Evolutionary conservation across 2,797 vertebrate genomes (phyloP), one percentile per base, ranked within the genome.

Genomic region (Ctenopoma kingsleyae): DNA sequence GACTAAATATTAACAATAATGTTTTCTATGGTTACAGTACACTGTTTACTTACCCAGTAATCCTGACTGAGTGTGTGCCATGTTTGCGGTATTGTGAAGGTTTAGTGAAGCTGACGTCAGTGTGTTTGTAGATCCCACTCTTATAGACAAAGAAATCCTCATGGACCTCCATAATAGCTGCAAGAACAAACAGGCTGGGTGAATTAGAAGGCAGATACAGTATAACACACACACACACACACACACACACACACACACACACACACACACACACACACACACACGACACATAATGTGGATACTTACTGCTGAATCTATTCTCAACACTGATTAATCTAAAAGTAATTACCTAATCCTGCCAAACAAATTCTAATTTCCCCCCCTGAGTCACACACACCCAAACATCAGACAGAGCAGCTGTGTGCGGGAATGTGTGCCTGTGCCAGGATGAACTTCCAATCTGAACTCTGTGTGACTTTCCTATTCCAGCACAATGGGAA

Each of bases 101-200:
- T 76, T 95, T 97, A 81, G 92, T 90, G 22, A 90, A 87, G 40
- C 93, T 97, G 89, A 96, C 94, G 0, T 96, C 94, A 0, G 95
- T 96, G 92, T 98, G 97, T 56, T 94, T 95, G 66, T 99, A 99
- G 91, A 99, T 94, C 67, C 98, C 98, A 1, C 89, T 93, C 87
- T 94, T 93, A 85, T 99, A 99, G 85, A 96, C 89, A 89, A 99
- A 99, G 93, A 99, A 99, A 87, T 99, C 98, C 85, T 99, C 98
- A 0, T 99, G 96, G 57, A 99, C 97, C 78, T 99, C 97, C 96
- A 99, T 95, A 83, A 99, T 96, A 46, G 98, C 98, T 99, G 93
- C 20, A 71, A 78, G 73, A 81, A 76, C 43, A 82, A 71, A 86
- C 54, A 85, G 35, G 78, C 62, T 76, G 10, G 17, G 38, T 50